Conservation (phyloP, 2,888 invertebrate species). For the Vesta saturnalis region DNA sequence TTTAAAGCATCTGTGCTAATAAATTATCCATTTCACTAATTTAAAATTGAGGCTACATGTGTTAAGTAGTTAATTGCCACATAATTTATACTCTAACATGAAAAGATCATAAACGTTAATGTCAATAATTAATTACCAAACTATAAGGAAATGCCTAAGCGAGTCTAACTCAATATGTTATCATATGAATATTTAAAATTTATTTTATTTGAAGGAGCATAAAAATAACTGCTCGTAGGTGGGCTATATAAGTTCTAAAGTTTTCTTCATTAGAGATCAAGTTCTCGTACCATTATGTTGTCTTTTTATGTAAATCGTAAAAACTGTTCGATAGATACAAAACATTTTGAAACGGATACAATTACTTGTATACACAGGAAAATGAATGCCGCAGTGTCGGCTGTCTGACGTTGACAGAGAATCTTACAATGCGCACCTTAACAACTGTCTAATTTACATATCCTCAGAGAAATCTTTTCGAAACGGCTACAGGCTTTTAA, state of each 20-base stretch:
- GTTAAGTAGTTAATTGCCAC: slow-evolving; percentile 24
- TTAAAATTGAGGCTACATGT: slow-evolving; percentile 9
- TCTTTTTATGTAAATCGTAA: slow-evolving; percentile 24
- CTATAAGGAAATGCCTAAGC: slow-evolving; percentile 19
- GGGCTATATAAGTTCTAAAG: slow-evolving; percentile 18
- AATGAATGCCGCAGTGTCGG: slow-evolving; percentile 52
- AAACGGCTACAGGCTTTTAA: slow-evolving; percentile 61
- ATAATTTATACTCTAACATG: slow-evolving; percentile 22
- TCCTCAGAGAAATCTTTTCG: slow-evolving; percentile 60
- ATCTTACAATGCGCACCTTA: slow-evolving; percentile 59
- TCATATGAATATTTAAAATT: slow-evolving; percentile 13
- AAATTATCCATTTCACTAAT: slow-evolving; percentile 10
- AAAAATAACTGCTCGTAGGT: slow-evolving; percentile 10
- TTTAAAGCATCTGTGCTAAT: background rate
- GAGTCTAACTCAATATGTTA: slow-evolving; percentile 18
- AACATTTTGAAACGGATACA: slow-evolving; percentile 48
- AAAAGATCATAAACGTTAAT: slow-evolving; percentile 30
- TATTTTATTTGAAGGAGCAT: slow-evolving; percentile 20
- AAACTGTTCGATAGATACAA: slow-evolving; percentile 28
- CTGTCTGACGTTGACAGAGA: slow-evolving; percentile 58
- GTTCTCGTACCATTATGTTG: slow-evolving; percentile 22
- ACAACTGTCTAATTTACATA: slow-evolving; percentile 62
- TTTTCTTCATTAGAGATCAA: slow-evolving; percentile 22
- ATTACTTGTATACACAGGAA: slow-evolving; percentile 49
- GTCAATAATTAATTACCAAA: slow-evolving; percentile 11